These are phyloP conservation scores for Drosophila rellima DNA, from an alignment of 2,888 invertebrate species.

Conservation along the genomic window DNA sequence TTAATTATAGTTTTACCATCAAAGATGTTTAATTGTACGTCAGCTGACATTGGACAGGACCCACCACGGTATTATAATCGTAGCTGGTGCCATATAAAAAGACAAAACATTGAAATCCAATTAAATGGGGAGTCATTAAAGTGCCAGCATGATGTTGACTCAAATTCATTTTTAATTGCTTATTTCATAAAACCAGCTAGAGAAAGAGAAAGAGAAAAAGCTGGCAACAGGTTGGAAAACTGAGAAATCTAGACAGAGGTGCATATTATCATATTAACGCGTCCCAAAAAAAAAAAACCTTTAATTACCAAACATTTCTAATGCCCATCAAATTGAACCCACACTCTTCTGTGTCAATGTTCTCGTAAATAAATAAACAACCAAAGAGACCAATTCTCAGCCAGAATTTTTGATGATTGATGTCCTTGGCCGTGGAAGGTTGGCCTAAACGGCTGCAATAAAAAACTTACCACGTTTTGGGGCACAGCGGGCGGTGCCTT, in stretches of 20 bases:
- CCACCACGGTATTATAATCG: conserved; percentile 53
- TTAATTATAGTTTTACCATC: conserved; percentile 76
- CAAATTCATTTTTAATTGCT: conserved; percentile 79
- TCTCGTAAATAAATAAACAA: conserved; percentile 46
- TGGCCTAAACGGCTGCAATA: conserved; percentile 80
- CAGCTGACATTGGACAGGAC: conserved; percentile 47
- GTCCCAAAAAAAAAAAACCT: conserved; percentile 37
- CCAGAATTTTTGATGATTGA: conserved; percentile 71
- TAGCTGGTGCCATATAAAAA: conserved; percentile 40
- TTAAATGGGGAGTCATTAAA: conserved; percentile 73
- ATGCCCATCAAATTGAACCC: conserved; percentile 52
- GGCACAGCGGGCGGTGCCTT: conserved; percentile 83
- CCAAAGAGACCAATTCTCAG: neutral
- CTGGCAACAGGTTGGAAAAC: conserved; percentile 44
- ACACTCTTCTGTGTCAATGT: conserved; percentile 50
- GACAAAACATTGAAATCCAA: conserved; percentile 79
- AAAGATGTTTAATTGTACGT: conserved; percentile 46
- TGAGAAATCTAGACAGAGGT: conserved; percentile 45
- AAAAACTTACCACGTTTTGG: conserved; percentile 78
- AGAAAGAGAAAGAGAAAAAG: conserved; percentile 27
- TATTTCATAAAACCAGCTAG: conserved; percentile 70
- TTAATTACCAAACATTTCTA: conserved; percentile 40
- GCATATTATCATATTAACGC: conserved; percentile 81
- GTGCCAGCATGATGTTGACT: conserved; percentile 72
- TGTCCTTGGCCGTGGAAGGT: conserved; percentile 76